Percentiles rank a stretch among this genome's conserved stretches.
Evolutionary conservation across 2,888 invertebrate genomes (phyloP).

Genomic region (Tetragonula carbonaria): DNA sequence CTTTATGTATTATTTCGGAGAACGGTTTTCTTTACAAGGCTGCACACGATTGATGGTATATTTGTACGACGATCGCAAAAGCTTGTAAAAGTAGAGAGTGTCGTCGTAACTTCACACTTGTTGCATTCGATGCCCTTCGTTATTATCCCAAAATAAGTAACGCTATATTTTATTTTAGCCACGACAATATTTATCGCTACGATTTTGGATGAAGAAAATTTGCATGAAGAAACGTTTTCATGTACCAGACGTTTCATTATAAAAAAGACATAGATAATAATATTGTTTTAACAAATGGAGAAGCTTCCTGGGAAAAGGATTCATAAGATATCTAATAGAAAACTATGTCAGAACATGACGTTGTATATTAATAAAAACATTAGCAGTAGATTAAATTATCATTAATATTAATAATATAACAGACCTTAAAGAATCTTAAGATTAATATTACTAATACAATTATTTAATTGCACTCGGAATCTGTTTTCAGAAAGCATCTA

Average conservation of each 20-base stretch:
- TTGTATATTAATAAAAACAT: too few species aligned
- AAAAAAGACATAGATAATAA: too few species aligned
- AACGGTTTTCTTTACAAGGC: not conserved
- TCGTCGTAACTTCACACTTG: constrained; percentile 73
- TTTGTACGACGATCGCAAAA: not conserved
- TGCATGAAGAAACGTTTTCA: not conserved
- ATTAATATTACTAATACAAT: too few species aligned
- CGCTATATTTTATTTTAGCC: constrained; percentile 58
- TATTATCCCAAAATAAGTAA: constrained; percentile 57
- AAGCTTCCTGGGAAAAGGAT: not conserved
- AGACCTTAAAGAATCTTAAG: accelerated
- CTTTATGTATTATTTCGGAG: not conserved
- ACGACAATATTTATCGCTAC: not conserved
- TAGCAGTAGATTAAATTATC: too few species aligned
- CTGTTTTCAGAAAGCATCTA: not conserved
- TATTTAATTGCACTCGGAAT: too few species aligned
- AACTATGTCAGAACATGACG: too few species aligned
- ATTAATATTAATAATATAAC: not conserved
- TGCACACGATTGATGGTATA: not conserved
- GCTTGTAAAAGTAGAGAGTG: accelerated
- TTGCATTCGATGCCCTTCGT: constrained; percentile 74
- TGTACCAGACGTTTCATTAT: not conserved
- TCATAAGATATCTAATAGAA: not conserved
- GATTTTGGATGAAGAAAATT: not conserved
- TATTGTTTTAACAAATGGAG: not conserved